Percentiles rank a stretch among this genome's conserved stretches.
These are phyloP conservation scores for Orthosia gothica DNA, from an alignment of 2,888 invertebrate genomes.

Conservation along the genomic window DNA sequence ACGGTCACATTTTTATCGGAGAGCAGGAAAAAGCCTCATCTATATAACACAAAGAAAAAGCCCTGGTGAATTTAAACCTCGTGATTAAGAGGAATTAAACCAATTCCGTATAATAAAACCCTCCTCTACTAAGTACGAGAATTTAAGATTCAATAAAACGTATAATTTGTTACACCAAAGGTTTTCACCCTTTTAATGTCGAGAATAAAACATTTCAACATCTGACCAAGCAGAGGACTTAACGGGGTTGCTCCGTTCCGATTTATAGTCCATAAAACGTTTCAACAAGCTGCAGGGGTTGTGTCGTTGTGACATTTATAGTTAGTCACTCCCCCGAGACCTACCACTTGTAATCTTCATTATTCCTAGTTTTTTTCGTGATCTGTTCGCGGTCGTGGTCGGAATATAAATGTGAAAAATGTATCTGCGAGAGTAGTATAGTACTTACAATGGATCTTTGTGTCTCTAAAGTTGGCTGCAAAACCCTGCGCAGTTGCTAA, in stretches of 20 bases:
- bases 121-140: conserved; percentile 35
- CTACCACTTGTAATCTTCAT: conserved; percentile 73
- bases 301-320: conserved; percentile 81
- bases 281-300: conserved; percentile 83
- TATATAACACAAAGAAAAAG: background rate
- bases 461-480: no score
- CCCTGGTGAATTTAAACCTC: background rate
- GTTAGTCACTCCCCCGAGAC: conserved; percentile 74
- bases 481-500: no score
- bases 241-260: conserved; percentile 74
- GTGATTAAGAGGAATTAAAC: conserved; percentile 22
- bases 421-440: background rate
- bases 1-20: background rate
- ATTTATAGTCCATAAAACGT: conserved; percentile 87
- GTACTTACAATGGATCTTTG: no score
- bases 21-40: background rate
- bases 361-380: conserved; percentile 53
- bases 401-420: conserved; percentile 35
- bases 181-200: conserved; percentile 71
- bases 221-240: conserved; percentile 80
- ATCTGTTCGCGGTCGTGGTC: conserved; percentile 23
- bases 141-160: conserved; percentile 67
- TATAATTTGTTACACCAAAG: conserved; percentile 58
- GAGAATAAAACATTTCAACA: conserved; percentile 77
- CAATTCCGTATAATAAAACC: conserved; percentile 25